These are phyloP conservation scores for Coenobita brevimanus DNA, from an alignment of 1,140 invertebrate genomes.

Conservation along the genomic window DNA sequence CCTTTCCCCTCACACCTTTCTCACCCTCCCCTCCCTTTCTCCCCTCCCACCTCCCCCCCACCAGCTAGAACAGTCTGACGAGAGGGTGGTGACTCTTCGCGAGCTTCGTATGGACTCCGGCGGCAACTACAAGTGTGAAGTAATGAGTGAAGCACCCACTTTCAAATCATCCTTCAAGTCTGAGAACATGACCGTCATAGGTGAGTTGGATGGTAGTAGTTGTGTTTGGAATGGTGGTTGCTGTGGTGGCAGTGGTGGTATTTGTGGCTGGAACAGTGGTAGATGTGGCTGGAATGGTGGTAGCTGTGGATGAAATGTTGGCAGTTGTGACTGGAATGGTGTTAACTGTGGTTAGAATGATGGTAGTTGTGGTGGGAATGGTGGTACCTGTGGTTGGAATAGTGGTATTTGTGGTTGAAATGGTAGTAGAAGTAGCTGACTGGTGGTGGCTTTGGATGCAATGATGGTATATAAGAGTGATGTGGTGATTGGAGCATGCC, in stretches of 20 bases:
- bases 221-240: neutral
- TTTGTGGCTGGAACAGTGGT: too few species aligned
- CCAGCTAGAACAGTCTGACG: conserved; percentile 35
- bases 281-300: too few species aligned
- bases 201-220: neutral
- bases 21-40: neutral
- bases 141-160: conserved; percentile 45
- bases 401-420: neutral
- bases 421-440: neutral
- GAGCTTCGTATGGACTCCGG: conserved; percentile 36
- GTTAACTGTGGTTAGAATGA: neutral
- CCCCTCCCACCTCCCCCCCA: neutral
- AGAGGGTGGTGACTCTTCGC: conserved; percentile 22
- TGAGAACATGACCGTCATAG: conserved; percentile 28
- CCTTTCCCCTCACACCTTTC: neutral
- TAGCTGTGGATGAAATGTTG: too few species aligned
- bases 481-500: neutral
- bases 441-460: neutral
- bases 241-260: too few species aligned
- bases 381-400: neutral
- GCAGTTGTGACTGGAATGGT: too few species aligned
- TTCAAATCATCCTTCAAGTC: conserved; percentile 30
- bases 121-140: conserved; percentile 44
- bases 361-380: neutral
- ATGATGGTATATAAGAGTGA: neutral